phyloP scores from a whole-genome alignment of 2,888 invertebrate genomes.

The Agonopterix heracliana region DNA sequence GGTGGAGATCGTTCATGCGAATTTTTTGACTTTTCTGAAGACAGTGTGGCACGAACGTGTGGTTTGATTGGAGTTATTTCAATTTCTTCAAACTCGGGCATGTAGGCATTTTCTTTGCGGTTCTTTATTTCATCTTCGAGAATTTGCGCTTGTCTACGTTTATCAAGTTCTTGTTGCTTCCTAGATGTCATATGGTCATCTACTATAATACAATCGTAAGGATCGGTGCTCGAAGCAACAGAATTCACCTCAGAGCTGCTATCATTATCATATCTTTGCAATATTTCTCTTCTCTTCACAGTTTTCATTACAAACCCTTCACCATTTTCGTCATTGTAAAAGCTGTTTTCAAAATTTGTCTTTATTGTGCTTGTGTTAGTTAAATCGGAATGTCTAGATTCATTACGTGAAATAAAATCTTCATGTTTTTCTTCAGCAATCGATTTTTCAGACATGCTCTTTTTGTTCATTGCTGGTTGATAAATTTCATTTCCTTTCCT shows the following conservation, averaged over 20 bases:
- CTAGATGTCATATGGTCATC: constrained; percentile 82
- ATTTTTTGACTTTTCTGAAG: constrained; percentile 61
- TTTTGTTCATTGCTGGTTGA: constrained; percentile 54
- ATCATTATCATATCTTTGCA: constrained; percentile 81
- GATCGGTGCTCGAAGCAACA: constrained; percentile 82
- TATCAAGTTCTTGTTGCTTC: constrained; percentile 70
- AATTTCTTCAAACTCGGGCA: constrained; percentile 71
- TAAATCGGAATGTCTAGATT: constrained; percentile 64
- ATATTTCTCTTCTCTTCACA: constrained; percentile 82
- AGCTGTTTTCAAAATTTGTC: constrained; percentile 79
- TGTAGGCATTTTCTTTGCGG: constrained; percentile 62
- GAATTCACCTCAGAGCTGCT: constrained; percentile 80
- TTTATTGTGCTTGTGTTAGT: constrained; percentile 72
- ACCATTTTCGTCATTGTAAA: constrained; percentile 79
- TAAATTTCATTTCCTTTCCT: constrained; percentile 42
- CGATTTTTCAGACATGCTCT: constrained; percentile 63
- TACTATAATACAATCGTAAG: constrained; percentile 88
- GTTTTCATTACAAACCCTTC: constrained; percentile 82
- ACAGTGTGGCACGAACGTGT: constrained; percentile 58
- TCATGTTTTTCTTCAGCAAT: constrained; percentile 63
- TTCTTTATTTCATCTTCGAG: constrained; percentile 57
- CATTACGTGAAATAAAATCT: constrained; percentile 57
- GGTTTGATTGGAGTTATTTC: constrained; percentile 70
- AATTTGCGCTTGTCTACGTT: constrained; percentile 58
- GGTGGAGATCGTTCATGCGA: constrained; percentile 57